These are phyloP conservation scores for Microtus ochrogaster DNA, from an alignment of 2,113 vertebrate species.

Conservation along the genomic window DNA sequence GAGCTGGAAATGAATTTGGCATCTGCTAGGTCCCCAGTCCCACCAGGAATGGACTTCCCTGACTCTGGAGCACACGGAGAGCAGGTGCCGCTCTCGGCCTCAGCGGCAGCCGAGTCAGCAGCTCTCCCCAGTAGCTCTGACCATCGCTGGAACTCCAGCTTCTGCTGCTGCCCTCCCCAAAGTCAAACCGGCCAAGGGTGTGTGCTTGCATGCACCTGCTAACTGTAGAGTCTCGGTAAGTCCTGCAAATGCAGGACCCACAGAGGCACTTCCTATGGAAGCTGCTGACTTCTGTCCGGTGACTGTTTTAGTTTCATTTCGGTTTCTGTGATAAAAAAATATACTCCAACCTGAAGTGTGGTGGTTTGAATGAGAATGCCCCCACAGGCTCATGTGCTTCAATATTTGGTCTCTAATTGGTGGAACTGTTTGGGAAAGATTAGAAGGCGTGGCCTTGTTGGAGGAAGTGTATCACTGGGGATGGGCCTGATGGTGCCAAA, in stretches of 20 bases:
- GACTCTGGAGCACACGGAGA: no score
- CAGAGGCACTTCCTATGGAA: neutral
- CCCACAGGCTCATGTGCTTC: neutral
- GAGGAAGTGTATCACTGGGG: neutral
- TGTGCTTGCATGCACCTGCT: neutral
- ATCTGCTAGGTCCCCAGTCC: neutral
- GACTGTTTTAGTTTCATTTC: neutral
- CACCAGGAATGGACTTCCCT: neutral
- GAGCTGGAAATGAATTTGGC: neutral
- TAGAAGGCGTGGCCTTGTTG: neutral
- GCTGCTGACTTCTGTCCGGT: neutral
- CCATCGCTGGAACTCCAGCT: neutral
- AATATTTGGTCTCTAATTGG: no score
- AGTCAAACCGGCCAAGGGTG: neutral
- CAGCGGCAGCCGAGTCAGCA: neutral
- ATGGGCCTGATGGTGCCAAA: neutral
- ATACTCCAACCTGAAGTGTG: neutral
- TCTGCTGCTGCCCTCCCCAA: neutral
- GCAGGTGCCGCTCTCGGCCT: neutral
- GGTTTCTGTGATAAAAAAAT: neutral
- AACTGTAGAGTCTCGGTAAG: neutral
- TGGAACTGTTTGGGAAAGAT: neutral
- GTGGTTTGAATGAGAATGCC: neutral
- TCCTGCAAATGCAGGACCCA: neutral
- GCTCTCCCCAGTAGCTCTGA: neutral